These are phyloP conservation scores for Rhabdomys dilectus DNA, from an alignment of 2,113 vertebrate species.

Conservation along the genomic window DNA sequence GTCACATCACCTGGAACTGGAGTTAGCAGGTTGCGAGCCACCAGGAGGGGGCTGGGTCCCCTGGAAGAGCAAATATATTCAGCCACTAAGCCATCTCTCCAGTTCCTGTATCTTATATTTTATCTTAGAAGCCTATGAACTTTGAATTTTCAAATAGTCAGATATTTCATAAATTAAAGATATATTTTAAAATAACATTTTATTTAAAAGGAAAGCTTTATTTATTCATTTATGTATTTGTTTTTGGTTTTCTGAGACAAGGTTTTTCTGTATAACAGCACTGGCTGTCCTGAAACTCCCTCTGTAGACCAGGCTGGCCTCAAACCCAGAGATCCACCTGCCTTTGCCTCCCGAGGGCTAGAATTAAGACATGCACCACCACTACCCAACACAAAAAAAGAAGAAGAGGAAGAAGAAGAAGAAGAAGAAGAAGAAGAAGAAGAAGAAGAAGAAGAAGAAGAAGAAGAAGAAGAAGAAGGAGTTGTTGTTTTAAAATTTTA, in stretches of 20 bases:
- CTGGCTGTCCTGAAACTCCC: not conserved
- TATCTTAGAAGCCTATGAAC: slow-evolving; percentile 4
- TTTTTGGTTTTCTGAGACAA: not conserved
- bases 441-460: no score
- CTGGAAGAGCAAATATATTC: not conserved
- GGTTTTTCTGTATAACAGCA: not conserved
- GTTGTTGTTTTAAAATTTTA: not conserved
- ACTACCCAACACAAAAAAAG: not conserved
- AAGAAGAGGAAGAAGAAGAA: not conserved
- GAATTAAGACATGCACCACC: not conserved
- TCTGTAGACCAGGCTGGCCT: not conserved
- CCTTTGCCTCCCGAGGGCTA: not conserved
- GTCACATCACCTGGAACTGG: not conserved
- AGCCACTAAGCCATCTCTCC: not conserved
- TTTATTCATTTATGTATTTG: not conserved
- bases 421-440: no score
- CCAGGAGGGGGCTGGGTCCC: not conserved
- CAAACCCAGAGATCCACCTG: not conserved
- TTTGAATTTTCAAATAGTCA: slow-evolving; percentile 14
- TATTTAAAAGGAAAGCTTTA: not conserved
- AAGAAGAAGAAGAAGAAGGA: no score
- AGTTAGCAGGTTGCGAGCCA: not conserved
- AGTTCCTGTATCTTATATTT: not conserved
- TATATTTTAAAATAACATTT: not conserved
- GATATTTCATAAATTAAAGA: slow-evolving; percentile 28